Conservation (phyloP, 2,888 invertebrate species). For the Trisateles emortualis region DNA sequence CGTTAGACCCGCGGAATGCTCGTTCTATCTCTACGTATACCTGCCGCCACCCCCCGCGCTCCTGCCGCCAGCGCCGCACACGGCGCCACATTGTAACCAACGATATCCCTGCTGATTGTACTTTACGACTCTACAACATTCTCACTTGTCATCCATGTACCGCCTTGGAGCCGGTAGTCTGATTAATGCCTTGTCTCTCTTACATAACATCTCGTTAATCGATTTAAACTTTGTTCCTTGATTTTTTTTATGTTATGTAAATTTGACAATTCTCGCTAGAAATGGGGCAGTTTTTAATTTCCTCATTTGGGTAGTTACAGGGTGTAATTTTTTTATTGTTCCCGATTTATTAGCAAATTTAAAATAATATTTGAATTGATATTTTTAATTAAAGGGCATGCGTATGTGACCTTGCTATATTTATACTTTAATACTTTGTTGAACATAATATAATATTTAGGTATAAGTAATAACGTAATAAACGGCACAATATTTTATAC, state of each 20-base stretch:
- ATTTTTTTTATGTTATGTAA: conserved; percentile 7
- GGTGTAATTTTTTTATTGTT: no score
- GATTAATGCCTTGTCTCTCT: conserved; percentile 12
- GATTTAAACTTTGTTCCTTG: not conserved
- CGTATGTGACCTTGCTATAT: not conserved
- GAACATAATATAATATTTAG: conserved; percentile 8
- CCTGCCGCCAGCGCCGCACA: conserved; percentile 45
- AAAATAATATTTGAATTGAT: not conserved
- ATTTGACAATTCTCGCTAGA: not conserved
- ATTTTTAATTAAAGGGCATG: conserved; percentile 3
- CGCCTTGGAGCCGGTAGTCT: not conserved
- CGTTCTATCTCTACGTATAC: conserved; percentile 75
- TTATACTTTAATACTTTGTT: not conserved
- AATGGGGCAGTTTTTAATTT: not conserved
- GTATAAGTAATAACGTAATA: conserved; percentile 32
- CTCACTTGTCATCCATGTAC: conserved; percentile 15
- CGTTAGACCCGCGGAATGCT: conserved; percentile 83
- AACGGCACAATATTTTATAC: conserved; percentile 23
- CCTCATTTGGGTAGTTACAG: no score
- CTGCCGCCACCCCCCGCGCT: conserved; percentile 33
- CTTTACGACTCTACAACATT: conserved; percentile 23
- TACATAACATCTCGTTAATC: conserved; percentile 6
- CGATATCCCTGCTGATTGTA: conserved; percentile 21
- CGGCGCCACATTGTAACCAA: conserved; percentile 57
- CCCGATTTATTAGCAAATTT: not conserved